These are phyloP conservation scores for Leontopithecus rosalia DNA, from an alignment of 2,797 vertebrate species.

Conservation along the genomic window DNA sequence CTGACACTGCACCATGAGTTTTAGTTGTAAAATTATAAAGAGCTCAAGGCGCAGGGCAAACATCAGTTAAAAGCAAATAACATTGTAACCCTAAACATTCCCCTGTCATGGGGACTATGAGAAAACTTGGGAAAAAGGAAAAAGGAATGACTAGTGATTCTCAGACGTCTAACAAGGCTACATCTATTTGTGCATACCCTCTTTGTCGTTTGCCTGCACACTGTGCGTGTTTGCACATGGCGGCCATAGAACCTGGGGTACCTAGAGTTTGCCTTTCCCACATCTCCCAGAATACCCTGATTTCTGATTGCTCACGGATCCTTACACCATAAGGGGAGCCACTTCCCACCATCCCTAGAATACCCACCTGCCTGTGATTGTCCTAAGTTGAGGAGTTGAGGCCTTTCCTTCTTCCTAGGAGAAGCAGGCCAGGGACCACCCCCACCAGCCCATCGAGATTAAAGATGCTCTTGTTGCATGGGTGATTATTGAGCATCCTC, in stretches of 20 bases:
- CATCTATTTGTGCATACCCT: rapidly evolving
- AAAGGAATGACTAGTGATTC: neutral
- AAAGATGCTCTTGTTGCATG: neutral
- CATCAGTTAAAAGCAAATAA: neutral
- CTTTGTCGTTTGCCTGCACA: neutral
- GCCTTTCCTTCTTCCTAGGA: neutral
- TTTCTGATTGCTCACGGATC: rapidly evolving
- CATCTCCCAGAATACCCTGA: neutral
- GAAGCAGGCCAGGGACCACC: neutral
- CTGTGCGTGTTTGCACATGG: rapidly evolving
- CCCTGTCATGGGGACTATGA: neutral
- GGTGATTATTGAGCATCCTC: neutral
- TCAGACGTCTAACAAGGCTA: neutral
- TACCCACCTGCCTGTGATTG: too few species aligned
- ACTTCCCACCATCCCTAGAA: neutral
- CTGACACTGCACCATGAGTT: rapidly evolving
- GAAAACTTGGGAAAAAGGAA: neutral
- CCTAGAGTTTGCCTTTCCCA: neutral
- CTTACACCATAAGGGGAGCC: neutral
- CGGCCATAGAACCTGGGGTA: rapidly evolving
- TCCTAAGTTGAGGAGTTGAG: too few species aligned
- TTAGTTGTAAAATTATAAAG: neutral
- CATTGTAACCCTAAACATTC: neutral
- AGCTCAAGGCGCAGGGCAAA: neutral
- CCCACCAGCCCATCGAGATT: neutral